A percentile compares a stretch with the other conserved stretches of the same genome.
Conservation (phyloP, 2,113 vertebrate genomes). For the Eidolon helvum region DNA sequence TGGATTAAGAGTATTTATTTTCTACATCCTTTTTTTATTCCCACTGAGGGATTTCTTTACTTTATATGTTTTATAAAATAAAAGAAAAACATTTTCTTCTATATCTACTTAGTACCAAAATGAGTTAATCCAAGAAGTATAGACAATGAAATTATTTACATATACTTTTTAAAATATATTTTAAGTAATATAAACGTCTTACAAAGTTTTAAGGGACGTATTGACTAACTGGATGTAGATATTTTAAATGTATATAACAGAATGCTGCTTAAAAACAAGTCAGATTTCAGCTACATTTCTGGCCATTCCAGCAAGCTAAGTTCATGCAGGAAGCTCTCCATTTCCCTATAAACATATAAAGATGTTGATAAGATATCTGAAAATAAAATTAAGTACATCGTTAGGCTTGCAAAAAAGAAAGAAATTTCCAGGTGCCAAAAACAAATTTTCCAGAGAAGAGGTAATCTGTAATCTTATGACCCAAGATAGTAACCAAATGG, state of each 20-base stretch:
- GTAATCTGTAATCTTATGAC: background rate
- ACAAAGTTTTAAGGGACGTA: background rate
- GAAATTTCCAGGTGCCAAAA: background rate
- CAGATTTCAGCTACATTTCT: background rate
- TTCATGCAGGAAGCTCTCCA: background rate
- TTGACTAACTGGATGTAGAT: background rate
- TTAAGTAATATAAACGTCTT: background rate
- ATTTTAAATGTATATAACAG: background rate
- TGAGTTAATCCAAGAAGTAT: background rate
- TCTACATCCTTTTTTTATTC: background rate
- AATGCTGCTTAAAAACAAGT: background rate
- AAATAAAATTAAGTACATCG: background rate
- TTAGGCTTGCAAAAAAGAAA: background rate
- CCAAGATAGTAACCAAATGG: background rate
- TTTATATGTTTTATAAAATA: background rate
- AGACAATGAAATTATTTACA: background rate
- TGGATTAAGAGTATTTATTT: background rate
- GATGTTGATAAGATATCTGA: background rate
- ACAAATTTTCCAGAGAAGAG: background rate
- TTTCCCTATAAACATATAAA: background rate
- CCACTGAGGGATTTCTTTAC: background rate
- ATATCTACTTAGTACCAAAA: background rate
- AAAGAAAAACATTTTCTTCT: background rate
- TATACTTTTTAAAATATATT: background rate
- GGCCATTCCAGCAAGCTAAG: background rate